phyloP scores from a whole-genome alignment of 2,888 invertebrate genomes.

The Cyclophora punctaria region DNA sequence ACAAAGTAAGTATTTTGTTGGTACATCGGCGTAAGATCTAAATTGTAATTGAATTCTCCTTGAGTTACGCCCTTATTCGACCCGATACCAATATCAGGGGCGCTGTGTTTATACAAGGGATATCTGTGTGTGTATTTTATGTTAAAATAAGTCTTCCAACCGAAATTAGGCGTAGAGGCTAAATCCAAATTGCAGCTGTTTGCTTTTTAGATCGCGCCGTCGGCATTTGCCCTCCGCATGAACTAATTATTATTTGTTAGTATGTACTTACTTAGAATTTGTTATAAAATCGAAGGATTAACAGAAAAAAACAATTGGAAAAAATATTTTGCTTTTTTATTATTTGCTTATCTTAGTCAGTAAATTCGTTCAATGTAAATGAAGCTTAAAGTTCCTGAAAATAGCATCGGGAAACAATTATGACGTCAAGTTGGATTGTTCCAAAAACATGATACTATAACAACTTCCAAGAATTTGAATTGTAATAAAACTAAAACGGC shows the following conservation, averaged over 20 bases:
- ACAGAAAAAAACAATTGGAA: too few relatives aligned
- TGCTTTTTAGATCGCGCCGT: conserved; percentile 23
- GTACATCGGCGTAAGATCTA: conserved; percentile 4
- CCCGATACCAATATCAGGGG: conserved; percentile 56
- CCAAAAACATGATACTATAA: too few relatives aligned
- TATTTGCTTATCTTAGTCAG: too few relatives aligned
- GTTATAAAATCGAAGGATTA: too few relatives aligned
- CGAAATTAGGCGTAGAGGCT: conserved; percentile 70
- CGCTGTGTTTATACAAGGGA: conserved; percentile 69
- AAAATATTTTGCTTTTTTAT: too few relatives aligned
- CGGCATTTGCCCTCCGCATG: neutral
- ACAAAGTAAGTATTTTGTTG: too few relatives aligned
- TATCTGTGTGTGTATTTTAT: conserved; percentile 71
- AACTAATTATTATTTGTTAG: neutral
- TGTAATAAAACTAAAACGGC: conserved; percentile 23
- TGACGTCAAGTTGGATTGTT: too few relatives aligned
- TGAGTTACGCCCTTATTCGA: conserved; percentile 41
- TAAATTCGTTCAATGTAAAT: too few relatives aligned
- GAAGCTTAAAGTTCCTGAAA: too few relatives aligned
- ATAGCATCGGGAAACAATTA: too few relatives aligned
- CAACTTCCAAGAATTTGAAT: neutral
- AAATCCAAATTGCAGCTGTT: conserved; percentile 71
- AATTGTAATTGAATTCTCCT: conserved; percentile 9
- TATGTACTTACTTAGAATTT: too few relatives aligned
- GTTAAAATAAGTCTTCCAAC: conserved; percentile 71